phyloP scores from a whole-genome alignment of 2,113 vertebrate species.

The Bubalus kerabau region DNA sequence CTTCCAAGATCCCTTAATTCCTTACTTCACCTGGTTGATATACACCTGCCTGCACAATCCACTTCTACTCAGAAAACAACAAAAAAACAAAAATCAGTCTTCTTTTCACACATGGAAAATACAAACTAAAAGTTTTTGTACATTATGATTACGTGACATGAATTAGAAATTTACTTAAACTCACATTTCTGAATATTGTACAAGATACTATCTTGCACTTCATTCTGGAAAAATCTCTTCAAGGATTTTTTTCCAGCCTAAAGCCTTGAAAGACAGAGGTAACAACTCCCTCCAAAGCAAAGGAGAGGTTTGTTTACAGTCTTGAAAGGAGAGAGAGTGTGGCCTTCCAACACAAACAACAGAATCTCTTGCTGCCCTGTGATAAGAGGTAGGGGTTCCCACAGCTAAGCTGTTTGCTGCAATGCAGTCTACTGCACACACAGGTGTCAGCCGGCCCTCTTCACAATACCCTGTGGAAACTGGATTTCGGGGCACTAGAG shows the following conservation, averaged over 20 bases:
- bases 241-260: background rate
- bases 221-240: background rate
- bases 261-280: background rate
- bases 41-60: background rate
- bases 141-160: background rate
- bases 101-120: background rate
- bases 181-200: background rate
- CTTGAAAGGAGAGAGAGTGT: background rate
- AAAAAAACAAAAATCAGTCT: background rate
- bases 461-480: background rate
- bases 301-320: background rate
- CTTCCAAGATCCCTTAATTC: background rate
- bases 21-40: background rate
- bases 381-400: background rate
- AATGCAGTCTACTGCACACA: background rate
- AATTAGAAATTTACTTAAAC: background rate
- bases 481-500: background rate
- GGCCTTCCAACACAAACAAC: background rate
- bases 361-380: background rate
- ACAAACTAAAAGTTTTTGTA: background rate
- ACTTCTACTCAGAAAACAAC: background rate
- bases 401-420: background rate
- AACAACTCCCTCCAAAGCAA: background rate
- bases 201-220: background rate
- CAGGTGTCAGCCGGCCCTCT: background rate